Evolutionary conservation across 2,113 vertebrate genomes (phyloP).

Genomic region (Elachura formosa): DNA sequence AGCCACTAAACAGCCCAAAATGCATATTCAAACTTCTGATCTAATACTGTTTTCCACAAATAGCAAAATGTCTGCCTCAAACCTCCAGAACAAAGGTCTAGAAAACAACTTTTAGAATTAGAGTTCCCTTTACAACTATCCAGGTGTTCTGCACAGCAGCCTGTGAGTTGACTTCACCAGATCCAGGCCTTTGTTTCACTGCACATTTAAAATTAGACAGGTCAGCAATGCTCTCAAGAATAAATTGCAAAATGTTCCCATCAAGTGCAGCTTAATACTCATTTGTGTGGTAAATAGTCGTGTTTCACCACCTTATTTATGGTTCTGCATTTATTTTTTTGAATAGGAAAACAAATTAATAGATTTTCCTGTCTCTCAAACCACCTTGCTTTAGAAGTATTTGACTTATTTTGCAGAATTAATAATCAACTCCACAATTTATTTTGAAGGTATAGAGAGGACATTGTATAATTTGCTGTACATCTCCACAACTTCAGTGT

Average conservation of each 20-base stretch:
- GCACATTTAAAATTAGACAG: not conserved
- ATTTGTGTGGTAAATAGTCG: not conserved
- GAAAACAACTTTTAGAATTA: not conserved
- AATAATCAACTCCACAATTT: not conserved
- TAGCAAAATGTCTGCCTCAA: not conserved
- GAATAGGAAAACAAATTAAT: not conserved
- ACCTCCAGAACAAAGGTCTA: not conserved
- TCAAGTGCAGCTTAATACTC: not conserved
- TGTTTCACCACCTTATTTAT: not conserved
- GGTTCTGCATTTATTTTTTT: conserved; percentile 4
- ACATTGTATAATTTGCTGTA: not conserved
- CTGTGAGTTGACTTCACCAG: not conserved
- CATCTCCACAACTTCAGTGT: not conserved
- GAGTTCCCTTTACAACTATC: not conserved
- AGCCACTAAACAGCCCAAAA: not conserved
- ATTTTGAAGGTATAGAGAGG: not conserved
- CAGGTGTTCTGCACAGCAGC: not conserved
- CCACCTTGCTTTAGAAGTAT: not conserved
- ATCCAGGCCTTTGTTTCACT: not conserved
- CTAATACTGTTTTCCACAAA: not conserved
- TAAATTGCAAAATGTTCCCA: not conserved
- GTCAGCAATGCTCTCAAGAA: not conserved
- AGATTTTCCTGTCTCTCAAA: conserved; percentile 7
- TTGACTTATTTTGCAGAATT: not conserved
- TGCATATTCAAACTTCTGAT: not conserved